Base-by-base conservation (phyloP, 2,797 vertebrate species). In the Ceyx erithaca region DNA sequence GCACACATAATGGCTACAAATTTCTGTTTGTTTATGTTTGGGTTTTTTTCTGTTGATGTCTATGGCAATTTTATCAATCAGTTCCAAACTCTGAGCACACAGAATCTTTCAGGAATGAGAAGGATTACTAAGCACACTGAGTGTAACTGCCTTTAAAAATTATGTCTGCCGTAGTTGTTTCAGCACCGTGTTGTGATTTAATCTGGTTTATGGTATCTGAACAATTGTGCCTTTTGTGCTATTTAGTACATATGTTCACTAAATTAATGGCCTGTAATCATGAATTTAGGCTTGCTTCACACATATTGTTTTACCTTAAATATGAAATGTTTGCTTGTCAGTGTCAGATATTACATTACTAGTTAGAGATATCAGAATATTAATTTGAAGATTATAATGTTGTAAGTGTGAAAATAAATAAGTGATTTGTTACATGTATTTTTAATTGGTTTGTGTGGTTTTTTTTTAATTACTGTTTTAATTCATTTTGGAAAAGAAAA, bases 181-280 rank as follows among this genome's bases (percentile, higher is more conserved):
- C 25, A 72, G 30, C 31, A 85, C 12, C 19, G 43, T 19, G 12
- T 80, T 59, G 55, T 76, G 59, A 57, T 92, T 90, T 86, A 81
- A 79, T 59, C 40, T 67, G 22, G 9, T 90, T 91, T 69, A 61
- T 67, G n/a, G 49, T 89, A 28, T 81, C 68, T 86, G 63, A 90
- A 41, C 45, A 57, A n/a, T 54, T 91, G 28, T 54, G 30, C 25
- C 69, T 82, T 88, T 86, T 3, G 1, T 63, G 61, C 35, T 66
- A 55, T 54, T 94, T 68, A 76, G 15, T 84, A 35, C 82, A 84
- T 13, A 13, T 26, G 6, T 67, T 86, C 48, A 88, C 73, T 41
- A 86, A 88, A 82, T 81, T 67, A 41, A 52, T 59, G 83, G 62
- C 43, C 55, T 78, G 35, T 73, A 89, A 80, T 62, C 72, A 82